A percentile compares a stretch with the other conserved stretches of the same genome.
Conservation (phyloP, 1,140 invertebrate genomes). For the Drosophila quadrilineata region DNA sequence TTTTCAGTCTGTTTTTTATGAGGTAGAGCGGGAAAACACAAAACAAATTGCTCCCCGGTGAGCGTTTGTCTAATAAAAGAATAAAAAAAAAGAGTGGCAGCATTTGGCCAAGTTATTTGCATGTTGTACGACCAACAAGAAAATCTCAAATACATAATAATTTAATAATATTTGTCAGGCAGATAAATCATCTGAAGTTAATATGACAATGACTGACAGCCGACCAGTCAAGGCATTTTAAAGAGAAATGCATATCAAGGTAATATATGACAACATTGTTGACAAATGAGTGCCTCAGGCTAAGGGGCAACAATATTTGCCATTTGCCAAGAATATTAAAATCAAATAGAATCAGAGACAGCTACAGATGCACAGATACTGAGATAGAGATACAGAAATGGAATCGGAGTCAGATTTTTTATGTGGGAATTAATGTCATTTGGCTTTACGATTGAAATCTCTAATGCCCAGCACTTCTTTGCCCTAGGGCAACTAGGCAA, state of each 20-base stretch:
- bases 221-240: not conserved
- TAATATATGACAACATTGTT: constrained; percentile 59
- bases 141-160: constrained; percentile 64
- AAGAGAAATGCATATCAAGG: constrained; percentile 47
- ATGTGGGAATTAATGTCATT: constrained; percentile 66
- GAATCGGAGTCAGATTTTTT: no score
- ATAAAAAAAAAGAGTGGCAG: not conserved
- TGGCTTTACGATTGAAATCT: constrained; percentile 57
- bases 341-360: no score
- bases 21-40: no score
- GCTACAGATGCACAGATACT: no score
- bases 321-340: no score
- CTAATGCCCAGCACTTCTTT: constrained; percentile 31
- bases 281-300: constrained; percentile 41
- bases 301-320: no score
- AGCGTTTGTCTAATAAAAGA: constrained; percentile 62
- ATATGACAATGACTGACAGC: constrained; percentile 74
- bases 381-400: no score
- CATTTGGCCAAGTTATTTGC: constrained; percentile 63
- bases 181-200: constrained; percentile 74
- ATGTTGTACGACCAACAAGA: constrained; percentile 33
- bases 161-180: constrained; percentile 79
- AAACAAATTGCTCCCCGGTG: constrained; percentile 76
- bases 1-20: no score
- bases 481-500: constrained; percentile 53